Evolutionary conservation across 2,797 vertebrate genomes (phyloP), one percentile per base, ranked within the genome.

Genomic region (Sebastes steindachneri): DNA sequence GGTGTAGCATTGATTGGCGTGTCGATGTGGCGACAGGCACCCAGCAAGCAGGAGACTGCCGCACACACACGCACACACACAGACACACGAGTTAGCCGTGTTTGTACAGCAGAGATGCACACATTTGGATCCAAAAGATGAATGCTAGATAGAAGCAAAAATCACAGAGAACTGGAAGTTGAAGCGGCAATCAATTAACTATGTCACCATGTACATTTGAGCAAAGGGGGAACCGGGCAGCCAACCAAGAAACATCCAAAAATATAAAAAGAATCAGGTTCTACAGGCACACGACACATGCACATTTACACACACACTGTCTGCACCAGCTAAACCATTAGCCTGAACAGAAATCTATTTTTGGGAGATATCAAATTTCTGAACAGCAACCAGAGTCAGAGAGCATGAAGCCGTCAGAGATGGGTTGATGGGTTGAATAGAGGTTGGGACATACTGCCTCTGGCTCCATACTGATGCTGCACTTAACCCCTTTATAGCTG

Each of bases 1-100:
- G 65, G 71, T 80, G 80, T 75, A 59, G 72, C 82, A 94, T 93
- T 87, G 94, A 93, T 91, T 69, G 79, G 67, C 68, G 25, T 84
- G 82, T 78, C 54, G 14, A 73, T 65, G 54, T 86, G 84, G 85
- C 67, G 37, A 81, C 84, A 89, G 81, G 19, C 77, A 80, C 76
- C 41, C 63, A 71, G 83, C 79, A 68, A 89, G 75, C 75, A 67
- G 11, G 21, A 85, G 79, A 82, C 72, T 65, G 57, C 35, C 7
- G 19, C 29, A 7, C 53, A 64, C 64, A 62, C 25, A 58, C 29
- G 51, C 29, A 64, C 64, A 62, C 21, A 58, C 25, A 21, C 53
- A 59, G 35, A 71, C 59, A 55, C 65, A 67, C 48, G 59, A 31
- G 31, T 8, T 31, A 59, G 8, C 14, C 55, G 4, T 76, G 35